A percentile compares a stretch with the other conserved stretches of the same genome.
phyloP scores from a whole-genome alignment of 2,113 vertebrate species.

The Odontophorus gujanensis region DNA sequence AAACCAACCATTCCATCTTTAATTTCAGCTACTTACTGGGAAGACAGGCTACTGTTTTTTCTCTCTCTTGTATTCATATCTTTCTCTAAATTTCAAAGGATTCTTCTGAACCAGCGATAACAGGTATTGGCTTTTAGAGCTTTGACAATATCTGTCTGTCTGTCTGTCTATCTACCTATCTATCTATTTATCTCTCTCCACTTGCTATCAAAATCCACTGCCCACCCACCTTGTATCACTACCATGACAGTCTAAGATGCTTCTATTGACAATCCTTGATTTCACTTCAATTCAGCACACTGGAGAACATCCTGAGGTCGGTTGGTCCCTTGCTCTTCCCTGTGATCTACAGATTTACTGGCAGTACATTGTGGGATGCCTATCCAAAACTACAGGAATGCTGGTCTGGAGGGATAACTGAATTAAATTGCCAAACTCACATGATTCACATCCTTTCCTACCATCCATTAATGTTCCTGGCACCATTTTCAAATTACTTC shows the following conservation, averaged over 20 bases:
- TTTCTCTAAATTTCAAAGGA: background rate
- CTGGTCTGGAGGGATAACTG: background rate
- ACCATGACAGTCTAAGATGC: background rate
- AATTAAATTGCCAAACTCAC: background rate
- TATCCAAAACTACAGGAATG: background rate
- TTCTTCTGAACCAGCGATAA: background rate
- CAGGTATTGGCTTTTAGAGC: background rate
- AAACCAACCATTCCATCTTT: background rate
- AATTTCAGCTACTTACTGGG: background rate
- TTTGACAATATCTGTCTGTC: background rate
- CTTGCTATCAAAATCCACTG: background rate
- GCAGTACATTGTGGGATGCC: background rate
- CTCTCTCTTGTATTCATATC: background rate
- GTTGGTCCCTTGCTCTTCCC: background rate
- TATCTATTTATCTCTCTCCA: background rate
- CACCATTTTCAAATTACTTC: conserved; percentile 39
- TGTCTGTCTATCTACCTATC: too few species aligned
- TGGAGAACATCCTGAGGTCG: background rate
- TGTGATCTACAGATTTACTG: background rate
- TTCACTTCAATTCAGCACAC: background rate
- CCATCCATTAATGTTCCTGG: conserved; percentile 50
- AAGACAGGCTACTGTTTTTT: background rate
- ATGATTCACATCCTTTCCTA: conserved; percentile 43
- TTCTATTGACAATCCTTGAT: background rate
- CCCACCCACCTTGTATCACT: background rate